Evolutionary conservation across 1,140 invertebrate species (phyloP).

Genomic region (Rhyacophila brunnea): DNA sequence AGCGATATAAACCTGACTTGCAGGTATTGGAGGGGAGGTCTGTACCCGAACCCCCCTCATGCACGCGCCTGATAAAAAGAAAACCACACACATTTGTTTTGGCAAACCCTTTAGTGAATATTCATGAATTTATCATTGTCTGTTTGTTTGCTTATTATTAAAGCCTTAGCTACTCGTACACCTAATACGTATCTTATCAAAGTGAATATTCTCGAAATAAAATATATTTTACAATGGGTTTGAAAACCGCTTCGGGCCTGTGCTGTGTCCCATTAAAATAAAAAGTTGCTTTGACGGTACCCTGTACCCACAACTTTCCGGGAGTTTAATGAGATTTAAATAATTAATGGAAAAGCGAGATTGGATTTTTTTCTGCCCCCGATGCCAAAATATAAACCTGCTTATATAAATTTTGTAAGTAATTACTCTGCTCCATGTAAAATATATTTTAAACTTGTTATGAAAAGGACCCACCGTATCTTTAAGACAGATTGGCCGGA

Average conservation of each 20-base stretch:
- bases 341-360: constrained; percentile 56
- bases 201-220: no score
- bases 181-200: no score
- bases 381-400: constrained; percentile 37
- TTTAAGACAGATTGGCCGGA: constrained; percentile 27
- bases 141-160: no score
- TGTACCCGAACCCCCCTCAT: no score
- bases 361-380: constrained; percentile 47
- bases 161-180: no score
- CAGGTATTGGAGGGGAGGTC: no score
- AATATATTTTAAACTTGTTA: constrained; percentile 38
- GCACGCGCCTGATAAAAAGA: no score
- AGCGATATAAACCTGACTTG: no score
- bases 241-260: constrained; percentile 19
- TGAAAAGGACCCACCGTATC: constrained; percentile 26
- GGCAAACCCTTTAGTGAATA: no score
- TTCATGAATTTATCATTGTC: no score
- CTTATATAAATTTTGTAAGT: constrained; percentile 38
- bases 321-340: constrained; percentile 56
- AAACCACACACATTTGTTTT: no score
- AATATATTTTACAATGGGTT: no score
- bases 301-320: constrained; percentile 41
- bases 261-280: constrained; percentile 34
- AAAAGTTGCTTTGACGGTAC: constrained; percentile 36
- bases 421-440: constrained; percentile 36